Percentiles rank a stretch among this genome's conserved stretches.
Evolutionary conservation across 1,140 invertebrate genomes (phyloP).

Genomic region (Diachasmimorpha longicaudata): DNA sequence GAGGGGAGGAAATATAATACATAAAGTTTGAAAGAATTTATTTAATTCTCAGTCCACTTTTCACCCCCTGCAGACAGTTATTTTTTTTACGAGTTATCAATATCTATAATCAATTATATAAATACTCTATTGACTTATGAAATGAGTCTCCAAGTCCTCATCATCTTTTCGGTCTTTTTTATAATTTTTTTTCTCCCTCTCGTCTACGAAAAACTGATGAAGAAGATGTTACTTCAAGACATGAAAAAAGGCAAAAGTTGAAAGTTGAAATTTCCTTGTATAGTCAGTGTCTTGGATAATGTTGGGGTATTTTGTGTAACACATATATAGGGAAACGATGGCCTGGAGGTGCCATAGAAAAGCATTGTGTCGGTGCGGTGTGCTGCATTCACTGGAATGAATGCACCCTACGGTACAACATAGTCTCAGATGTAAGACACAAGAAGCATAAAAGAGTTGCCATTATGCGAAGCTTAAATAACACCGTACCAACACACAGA

Average conservation of each 20-base stretch:
- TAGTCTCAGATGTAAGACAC: constrained; percentile 59
- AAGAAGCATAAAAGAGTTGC: constrained; percentile 61
- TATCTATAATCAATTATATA: too few relatives aligned
- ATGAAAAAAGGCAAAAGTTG: neutral
- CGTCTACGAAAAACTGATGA: neutral
- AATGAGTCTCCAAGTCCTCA: neutral
- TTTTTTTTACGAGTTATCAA: too few relatives aligned
- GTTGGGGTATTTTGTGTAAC: constrained; percentile 37
- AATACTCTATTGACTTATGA: too few relatives aligned
- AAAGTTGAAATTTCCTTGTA: neutral
- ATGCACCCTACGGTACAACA: constrained; percentile 54
- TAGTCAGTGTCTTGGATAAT: neutral
- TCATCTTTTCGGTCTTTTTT: neutral
- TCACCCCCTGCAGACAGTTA: too few relatives aligned
- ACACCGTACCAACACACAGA: constrained; percentile 39
- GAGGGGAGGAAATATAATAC: too few relatives aligned
- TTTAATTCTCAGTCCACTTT: too few relatives aligned
- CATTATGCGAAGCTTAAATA: constrained; percentile 62
- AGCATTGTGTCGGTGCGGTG: constrained; percentile 48
- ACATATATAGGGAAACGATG: constrained; percentile 17
- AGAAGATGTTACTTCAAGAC: neutral
- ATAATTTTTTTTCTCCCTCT: too few relatives aligned
- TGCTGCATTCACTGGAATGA: constrained; percentile 56
- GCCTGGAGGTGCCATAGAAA: constrained; percentile 47
- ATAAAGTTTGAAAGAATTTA: too few relatives aligned